Evolutionary conservation across 53 echinoderm and acorn worm species (phyloP), one percentile per base, ranked within the genome.

Genomic region (Actinopyga echinites): DNA sequence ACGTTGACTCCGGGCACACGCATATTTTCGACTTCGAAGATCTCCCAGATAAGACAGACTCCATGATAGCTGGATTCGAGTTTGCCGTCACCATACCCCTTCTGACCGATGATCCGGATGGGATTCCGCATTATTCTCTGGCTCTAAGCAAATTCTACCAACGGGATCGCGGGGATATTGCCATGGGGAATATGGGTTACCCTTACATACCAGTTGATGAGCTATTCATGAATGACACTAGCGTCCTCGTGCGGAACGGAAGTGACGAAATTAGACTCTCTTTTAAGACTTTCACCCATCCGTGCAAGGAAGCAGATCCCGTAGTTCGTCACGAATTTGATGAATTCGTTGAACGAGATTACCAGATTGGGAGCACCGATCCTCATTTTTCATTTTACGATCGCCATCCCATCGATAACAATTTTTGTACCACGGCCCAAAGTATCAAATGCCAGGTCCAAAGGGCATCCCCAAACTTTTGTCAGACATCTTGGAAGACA

Each of bases 141-240:
- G 74, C 74, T 23, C 25, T 74, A 4, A 49, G 23, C 23, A 49
- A 45, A 22, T 74, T 74, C 29, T 74, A 74, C 53, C 45, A 74
- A 1, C 22, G 52, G 6, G 13, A 28, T 38, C 74, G 23, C 17
- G 74, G 74, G 5, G 74, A 74, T 22, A 42, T 74, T 29, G 45
- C 74, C 6, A 74, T n/a, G 40, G 19, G 24, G 26, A 74, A 49
- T 15, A 28, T 49, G 2, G 37, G 24, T 10, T 74, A 38, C 49
- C 74, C 74, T n/a, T 74, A 74, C 49, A 43, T 74, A n/a, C 74
- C 74, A 11, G 74, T 40, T n/a, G 74, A 49, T 49, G 45, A 74
- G 19, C 2, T 10, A 25, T 6, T 12, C 24, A 28, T 61, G 25
- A 8, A 30, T 61, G 20, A 25, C 24, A 44, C 44, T 7, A 44